A percentile compares a stretch with the other conserved stretches of the same genome.
phyloP scores from a whole-genome alignment of 2,888 invertebrate species.

The Hermaeophaga mercurialis region DNA sequence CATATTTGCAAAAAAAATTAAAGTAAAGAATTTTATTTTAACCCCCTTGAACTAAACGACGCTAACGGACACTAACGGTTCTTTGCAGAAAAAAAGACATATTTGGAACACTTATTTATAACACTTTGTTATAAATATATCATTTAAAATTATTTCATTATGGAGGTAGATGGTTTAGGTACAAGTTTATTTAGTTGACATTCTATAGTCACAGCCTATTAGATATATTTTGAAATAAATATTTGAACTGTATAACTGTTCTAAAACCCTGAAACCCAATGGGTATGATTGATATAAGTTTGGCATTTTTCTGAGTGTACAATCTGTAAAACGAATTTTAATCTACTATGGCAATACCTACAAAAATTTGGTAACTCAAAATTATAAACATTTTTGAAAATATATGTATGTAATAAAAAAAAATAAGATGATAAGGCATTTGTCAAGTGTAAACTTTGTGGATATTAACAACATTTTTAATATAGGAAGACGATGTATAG shows the following conservation, averaged over 20 bases:
- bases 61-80: not conserved
- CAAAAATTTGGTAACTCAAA: no score
- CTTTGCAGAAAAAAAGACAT: constrained; percentile 1
- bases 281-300: constrained; percentile 2
- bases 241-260: not conserved
- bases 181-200: constrained; percentile 19
- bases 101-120: constrained; percentile 9
- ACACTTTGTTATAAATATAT: constrained; percentile 3
- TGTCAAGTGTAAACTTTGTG: no score
- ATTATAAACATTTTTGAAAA: no score
- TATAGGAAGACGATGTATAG: no score
- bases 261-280: constrained; percentile 5
- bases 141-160: constrained; percentile 12
- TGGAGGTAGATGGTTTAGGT: constrained; percentile 18
- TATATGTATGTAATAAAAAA: no score
- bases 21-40: not conserved
- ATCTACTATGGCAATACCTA: not conserved
- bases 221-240: constrained; percentile 12
- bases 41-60: not conserved
- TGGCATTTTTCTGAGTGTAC: not conserved
- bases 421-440: no score
- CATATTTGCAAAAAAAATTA: not conserved
- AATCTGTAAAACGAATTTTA: constrained; percentile 3
- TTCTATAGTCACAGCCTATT: constrained; percentile 22
- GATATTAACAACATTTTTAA: no score